Evolutionary conservation across 2,888 invertebrate genomes (phyloP).

Genomic region (Andrena marginata): DNA sequence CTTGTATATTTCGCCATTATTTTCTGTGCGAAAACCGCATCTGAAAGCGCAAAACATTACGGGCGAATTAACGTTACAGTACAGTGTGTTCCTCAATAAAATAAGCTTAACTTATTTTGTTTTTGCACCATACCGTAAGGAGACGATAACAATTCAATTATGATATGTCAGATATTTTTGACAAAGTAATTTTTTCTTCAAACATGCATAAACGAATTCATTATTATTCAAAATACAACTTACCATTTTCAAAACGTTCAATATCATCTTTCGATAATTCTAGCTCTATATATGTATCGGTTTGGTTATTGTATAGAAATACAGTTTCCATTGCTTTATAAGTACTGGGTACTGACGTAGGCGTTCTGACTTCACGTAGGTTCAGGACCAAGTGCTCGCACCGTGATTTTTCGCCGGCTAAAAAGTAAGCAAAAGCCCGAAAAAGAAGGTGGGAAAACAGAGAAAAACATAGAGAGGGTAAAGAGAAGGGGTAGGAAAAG

Average conservation of each 20-base stretch:
- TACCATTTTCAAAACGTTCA: background rate
- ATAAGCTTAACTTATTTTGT: background rate
- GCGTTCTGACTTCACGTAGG: no score
- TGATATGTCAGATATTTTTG: background rate
- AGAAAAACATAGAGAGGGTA: no score
- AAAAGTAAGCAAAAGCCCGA: no score
- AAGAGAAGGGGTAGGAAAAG: no score
- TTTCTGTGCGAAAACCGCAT: background rate
- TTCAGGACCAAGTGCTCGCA: no score
- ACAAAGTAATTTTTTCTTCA: background rate
- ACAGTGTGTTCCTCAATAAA: constrained; percentile 1
- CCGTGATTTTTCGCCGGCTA: no score
- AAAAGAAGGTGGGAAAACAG: no score
- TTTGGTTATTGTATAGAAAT: background rate
- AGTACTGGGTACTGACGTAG: no score
- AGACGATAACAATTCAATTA: background rate
- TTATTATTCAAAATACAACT: constrained; percentile 1
- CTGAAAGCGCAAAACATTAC: background rate
- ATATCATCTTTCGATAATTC: background rate
- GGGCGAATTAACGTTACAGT: background rate
- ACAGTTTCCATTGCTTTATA: background rate
- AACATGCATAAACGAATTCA: constrained; percentile 3
- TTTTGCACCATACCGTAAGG: background rate
- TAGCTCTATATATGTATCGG: background rate
- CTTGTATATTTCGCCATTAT: no score